Conservation (phyloP, 2,888 invertebrate species). For the Euphydryas editha region DNA sequence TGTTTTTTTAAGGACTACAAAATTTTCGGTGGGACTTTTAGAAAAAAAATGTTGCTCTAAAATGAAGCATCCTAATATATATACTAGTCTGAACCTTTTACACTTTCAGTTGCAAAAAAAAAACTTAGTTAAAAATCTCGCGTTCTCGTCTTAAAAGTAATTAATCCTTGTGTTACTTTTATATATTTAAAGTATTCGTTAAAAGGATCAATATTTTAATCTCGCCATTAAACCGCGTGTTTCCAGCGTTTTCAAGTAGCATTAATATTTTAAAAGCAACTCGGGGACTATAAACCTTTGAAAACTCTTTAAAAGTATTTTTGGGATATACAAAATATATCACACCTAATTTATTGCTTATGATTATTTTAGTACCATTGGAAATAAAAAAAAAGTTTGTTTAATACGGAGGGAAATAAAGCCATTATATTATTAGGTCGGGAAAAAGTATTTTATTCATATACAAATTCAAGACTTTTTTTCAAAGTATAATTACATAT, state of each 20-base stretch:
- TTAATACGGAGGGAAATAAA: too few species aligned
- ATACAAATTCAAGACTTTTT: too few species aligned
- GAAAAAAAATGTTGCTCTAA: too few species aligned
- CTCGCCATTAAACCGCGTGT: conserved; percentile 22
- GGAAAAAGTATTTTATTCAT: too few species aligned
- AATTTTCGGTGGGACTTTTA: too few species aligned
- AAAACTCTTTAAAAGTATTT: conserved; percentile 10
- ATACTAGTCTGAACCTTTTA: background rate
- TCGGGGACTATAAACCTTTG: conserved; percentile 18
- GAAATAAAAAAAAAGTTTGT: background rate
- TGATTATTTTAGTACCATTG: background rate
- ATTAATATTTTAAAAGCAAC: conserved; percentile 36
- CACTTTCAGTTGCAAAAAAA: background rate
- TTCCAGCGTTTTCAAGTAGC: conserved; percentile 31
- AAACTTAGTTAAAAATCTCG: background rate
- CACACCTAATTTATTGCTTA: background rate
- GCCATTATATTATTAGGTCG: too few species aligned
- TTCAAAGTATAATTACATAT: too few species aligned
- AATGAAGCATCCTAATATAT: too few species aligned
- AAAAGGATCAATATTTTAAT: conserved; percentile 30
- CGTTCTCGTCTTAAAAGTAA: background rate
- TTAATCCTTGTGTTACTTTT: conserved; percentile 4
- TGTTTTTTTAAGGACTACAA: too few species aligned
- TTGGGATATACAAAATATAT: background rate
- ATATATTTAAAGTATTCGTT: conserved; percentile 18